phyloP scores from a whole-genome alignment of 1,140 invertebrate genomes.

The Pseudachorutes palmiensis region DNA sequence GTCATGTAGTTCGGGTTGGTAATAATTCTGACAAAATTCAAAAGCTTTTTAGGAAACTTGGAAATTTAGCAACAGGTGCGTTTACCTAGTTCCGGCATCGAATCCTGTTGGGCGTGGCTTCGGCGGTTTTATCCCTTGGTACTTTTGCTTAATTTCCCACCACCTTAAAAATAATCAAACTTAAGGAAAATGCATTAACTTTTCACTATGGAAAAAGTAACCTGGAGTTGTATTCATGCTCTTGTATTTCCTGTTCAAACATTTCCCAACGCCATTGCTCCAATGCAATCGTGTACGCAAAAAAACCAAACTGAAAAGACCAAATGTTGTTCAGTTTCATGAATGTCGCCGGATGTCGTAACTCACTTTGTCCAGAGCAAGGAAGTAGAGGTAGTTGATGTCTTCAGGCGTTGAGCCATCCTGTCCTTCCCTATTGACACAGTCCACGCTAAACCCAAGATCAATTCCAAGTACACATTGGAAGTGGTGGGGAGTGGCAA shows the following conservation, averaged over 20 bases:
- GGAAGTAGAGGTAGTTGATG: slow-evolving; percentile 47
- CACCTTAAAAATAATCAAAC: no score
- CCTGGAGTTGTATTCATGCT: slow-evolving; percentile 44
- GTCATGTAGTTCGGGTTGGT: neutral
- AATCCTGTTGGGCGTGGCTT: neutral
- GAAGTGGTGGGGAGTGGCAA: slow-evolving; percentile 72
- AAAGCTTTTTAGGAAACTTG: neutral
- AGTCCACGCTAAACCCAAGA: slow-evolving; percentile 26
- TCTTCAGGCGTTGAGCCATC: slow-evolving; percentile 37
- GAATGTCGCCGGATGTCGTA: neutral
- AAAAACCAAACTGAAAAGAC: slow-evolving; percentile 43
- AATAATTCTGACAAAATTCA: neutral
- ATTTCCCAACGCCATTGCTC: slow-evolving; percentile 47
- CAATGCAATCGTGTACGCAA: slow-evolving; percentile 46
- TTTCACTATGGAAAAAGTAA: no score
- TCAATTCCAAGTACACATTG: slow-evolving; percentile 43
- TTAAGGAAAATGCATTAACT: no score
- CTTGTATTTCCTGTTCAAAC: slow-evolving; percentile 42
- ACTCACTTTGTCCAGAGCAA: slow-evolving; percentile 46
- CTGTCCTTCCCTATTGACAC: slow-evolving; percentile 18
- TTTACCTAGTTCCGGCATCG: slow-evolving; percentile 13
- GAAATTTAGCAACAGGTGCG: neutral
- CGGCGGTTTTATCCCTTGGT: slow-evolving; percentile 42
- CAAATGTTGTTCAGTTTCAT: slow-evolving; percentile 3
- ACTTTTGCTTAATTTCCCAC: slow-evolving; percentile 45